Evolutionary conservation across 2,113 vertebrate genomes (phyloP).

Genomic region (Microtus richardsoni): DNA sequence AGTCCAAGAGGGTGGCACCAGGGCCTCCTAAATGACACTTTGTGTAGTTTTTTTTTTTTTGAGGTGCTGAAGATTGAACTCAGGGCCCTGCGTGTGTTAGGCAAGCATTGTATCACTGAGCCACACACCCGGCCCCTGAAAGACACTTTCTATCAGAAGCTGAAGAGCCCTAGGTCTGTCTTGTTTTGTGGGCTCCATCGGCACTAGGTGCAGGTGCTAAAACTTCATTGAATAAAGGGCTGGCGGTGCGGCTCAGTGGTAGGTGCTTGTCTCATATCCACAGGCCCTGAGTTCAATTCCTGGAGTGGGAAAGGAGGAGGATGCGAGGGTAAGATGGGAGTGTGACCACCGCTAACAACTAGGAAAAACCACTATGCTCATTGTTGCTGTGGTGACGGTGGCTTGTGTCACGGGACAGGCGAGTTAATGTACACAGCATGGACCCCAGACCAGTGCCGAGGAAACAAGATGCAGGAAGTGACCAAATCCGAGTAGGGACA

Average conservation of each 20-base stretch:
- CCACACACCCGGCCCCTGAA: neutral
- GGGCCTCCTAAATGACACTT: neutral
- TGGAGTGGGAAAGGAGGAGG: neutral
- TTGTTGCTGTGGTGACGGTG: accelerated
- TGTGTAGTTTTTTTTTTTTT: neutral
- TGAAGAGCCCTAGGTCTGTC: neutral
- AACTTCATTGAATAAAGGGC: neutral
- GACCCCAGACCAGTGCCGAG: neutral
- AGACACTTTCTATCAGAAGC: neutral
- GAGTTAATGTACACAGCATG: neutral
- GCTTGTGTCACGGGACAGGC: neutral
- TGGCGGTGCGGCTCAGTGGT: neutral
- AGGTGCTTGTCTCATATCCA: neutral
- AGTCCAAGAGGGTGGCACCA: neutral
- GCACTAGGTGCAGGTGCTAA: neutral
- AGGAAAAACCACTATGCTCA: neutral
- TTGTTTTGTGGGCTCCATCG: accelerated
- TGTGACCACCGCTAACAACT: neutral
- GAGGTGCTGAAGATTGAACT: neutral
- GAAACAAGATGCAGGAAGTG: constrained; percentile 27
- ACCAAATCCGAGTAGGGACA: neutral
- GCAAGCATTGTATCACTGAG: neutral
- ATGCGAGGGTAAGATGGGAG: neutral
- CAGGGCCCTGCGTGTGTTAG: neutral
- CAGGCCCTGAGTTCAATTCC: neutral